These are phyloP conservation scores for Lutjanus erythropterus DNA, from an alignment of 2,113 vertebrate species.

Conservation along the genomic window DNA sequence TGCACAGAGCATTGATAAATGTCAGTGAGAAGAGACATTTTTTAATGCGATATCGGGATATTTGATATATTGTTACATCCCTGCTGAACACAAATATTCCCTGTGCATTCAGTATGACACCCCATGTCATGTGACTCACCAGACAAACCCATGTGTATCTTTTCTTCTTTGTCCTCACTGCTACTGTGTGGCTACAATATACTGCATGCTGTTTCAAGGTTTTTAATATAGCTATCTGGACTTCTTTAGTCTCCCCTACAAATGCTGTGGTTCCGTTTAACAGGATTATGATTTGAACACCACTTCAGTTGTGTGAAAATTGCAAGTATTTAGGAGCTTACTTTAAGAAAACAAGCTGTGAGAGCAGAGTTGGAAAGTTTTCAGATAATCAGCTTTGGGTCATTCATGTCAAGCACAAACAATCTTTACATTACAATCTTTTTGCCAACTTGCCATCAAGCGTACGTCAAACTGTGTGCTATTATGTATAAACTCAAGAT, in stretches of 20 bases:
- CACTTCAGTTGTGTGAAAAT: background rate
- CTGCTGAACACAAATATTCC: background rate
- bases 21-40: no score
- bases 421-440: slow-evolving; percentile 9
- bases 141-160: background rate
- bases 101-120: background rate
- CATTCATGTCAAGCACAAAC: background rate
- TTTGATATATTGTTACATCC: no score
- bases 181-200: background rate
- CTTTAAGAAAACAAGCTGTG: background rate
- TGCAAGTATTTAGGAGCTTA: background rate
- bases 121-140: background rate
- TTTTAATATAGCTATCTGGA: background rate
- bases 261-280: background rate
- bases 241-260: background rate
- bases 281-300: background rate
- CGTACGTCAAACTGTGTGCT: slow-evolving; percentile 13
- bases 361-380: background rate
- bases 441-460: slow-evolving; percentile 13
- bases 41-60: no score
- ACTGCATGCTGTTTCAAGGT: background rate
- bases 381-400: slow-evolving; percentile 28
- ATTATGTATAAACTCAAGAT: slow-evolving; percentile 39
- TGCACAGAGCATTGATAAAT: no score
- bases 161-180: background rate